Evolutionary conservation across 2,113 vertebrate genomes (phyloP).

Genomic region (Isichthys henryi): DNA sequence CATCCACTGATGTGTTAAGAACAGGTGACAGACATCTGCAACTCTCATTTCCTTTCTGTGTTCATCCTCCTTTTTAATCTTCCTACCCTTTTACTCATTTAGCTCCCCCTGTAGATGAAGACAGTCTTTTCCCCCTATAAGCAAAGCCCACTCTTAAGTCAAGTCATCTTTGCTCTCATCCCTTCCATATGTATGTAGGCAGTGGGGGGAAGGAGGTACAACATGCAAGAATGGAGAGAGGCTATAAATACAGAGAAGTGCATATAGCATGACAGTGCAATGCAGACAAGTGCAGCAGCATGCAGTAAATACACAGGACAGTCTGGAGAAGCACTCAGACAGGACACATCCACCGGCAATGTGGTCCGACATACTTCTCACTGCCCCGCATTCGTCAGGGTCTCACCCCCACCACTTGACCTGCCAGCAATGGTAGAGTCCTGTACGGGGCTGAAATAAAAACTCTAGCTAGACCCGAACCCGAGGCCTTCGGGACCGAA

Average conservation of each 20-base stretch:
- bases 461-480: background rate
- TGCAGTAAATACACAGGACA: background rate
- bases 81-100: background rate
- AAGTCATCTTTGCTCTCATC: background rate
- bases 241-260: background rate
- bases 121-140: background rate
- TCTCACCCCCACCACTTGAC: background rate
- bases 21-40: background rate
- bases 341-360: background rate
- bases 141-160: background rate
- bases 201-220: background rate
- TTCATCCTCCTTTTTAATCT: background rate
- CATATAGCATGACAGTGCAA: background rate
- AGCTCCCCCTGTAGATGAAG: background rate
- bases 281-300: background rate
- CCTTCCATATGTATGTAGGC: background rate
- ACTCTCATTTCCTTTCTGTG: background rate
- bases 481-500: background rate
- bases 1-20: background rate
- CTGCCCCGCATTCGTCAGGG: too few species aligned
- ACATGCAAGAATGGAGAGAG: background rate
- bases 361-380: background rate
- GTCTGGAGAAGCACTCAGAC: background rate
- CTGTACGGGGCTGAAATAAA: background rate
- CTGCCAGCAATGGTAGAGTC: background rate